A percentile compares a stretch with the other conserved stretches of the same genome.
Conservation (phyloP, 92 coral and sea anemone species). For the Umimayanthus chanpuru region DNA sequence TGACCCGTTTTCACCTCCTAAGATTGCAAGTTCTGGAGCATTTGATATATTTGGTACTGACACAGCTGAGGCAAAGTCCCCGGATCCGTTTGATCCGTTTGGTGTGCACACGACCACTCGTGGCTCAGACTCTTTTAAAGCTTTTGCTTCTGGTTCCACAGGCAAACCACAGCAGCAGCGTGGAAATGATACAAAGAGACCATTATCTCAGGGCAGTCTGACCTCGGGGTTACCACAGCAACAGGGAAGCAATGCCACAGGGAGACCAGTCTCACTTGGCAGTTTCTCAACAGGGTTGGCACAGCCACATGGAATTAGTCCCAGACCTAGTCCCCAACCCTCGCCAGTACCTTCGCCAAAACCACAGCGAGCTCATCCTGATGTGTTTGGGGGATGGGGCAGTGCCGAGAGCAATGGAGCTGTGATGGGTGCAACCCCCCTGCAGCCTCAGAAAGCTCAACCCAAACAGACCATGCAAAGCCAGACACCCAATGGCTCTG, state of each 20-base stretch:
- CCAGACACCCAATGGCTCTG: conserved; percentile 42
- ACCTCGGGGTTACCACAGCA: conserved; percentile 7
- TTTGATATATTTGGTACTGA: conserved; percentile 33
- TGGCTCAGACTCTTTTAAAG: conserved; percentile 46
- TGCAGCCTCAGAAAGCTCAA: conserved; percentile 63
- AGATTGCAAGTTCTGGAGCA: conserved; percentile 18
- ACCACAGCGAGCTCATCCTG: conserved; percentile 45
- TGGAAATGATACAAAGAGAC: conserved; percentile 18
- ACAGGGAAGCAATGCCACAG: conserved; percentile 25
- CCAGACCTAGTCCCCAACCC: conserved; percentile 41
- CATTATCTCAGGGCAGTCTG: conserved; percentile 1
- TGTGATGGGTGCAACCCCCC: conserved; percentile 45
- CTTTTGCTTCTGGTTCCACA: conserved; percentile 41
- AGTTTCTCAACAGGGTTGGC: conserved; percentile 27
- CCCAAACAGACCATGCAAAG: conserved; percentile 43
- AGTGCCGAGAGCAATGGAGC: conserved; percentile 23
- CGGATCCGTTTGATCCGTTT: conserved; percentile 59
- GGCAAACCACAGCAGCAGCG: conserved; percentile 17
- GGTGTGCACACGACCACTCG: conserved; percentile 51
- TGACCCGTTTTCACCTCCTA: conserved; percentile 52
- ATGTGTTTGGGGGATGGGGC: conserved; percentile 84
- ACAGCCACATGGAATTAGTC: not conserved
- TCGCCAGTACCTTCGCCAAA: conserved; percentile 38
- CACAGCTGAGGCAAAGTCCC: conserved; percentile 5
- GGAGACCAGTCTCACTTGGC: conserved; percentile 41